These are phyloP conservation scores for Perithous albicinctus DNA, from an alignment of 2,888 invertebrate species.

Conservation along the genomic window DNA sequence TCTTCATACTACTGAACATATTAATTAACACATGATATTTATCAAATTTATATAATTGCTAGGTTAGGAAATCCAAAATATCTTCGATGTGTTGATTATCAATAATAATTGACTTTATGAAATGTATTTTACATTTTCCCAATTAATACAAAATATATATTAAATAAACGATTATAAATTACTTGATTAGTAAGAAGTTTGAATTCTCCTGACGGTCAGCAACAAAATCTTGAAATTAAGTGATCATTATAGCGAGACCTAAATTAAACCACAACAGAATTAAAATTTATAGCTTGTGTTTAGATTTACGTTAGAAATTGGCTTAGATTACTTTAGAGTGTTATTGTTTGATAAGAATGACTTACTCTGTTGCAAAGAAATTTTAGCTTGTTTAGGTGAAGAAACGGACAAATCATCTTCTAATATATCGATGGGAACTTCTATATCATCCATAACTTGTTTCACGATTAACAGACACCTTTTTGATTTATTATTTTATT, in stretches of 20 bases:
- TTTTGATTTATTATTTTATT: too few relatives aligned
- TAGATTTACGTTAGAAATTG: neutral
- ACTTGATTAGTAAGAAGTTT: slow-evolving; percentile 10
- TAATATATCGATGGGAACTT: slow-evolving; percentile 21
- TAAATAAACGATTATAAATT: too few relatives aligned
- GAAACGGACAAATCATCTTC: slow-evolving; percentile 61
- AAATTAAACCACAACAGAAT: neutral
- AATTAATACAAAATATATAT: too few relatives aligned
- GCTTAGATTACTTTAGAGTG: neutral
- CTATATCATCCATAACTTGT: slow-evolving; percentile 44
- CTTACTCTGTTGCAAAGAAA: slow-evolving; percentile 62
- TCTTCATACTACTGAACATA: too few relatives aligned
- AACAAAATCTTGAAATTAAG: neutral
- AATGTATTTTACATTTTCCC: too few relatives aligned
- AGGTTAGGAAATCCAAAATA: too few relatives aligned
- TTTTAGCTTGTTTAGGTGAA: slow-evolving; percentile 73
- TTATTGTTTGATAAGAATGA: neutral
- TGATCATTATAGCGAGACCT: neutral
- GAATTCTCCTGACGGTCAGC: neutral
- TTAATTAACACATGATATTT: too few relatives aligned
- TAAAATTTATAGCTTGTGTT: neutral
- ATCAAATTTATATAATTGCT: too few relatives aligned
- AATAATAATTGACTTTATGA: too few relatives aligned
- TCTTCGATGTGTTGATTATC: too few relatives aligned
- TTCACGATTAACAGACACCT: neutral